A percentile compares a stretch with the other conserved stretches of the same genome.
Conservation (phyloP, 2,797 vertebrate genomes). For the Galago senegalensis region DNA sequence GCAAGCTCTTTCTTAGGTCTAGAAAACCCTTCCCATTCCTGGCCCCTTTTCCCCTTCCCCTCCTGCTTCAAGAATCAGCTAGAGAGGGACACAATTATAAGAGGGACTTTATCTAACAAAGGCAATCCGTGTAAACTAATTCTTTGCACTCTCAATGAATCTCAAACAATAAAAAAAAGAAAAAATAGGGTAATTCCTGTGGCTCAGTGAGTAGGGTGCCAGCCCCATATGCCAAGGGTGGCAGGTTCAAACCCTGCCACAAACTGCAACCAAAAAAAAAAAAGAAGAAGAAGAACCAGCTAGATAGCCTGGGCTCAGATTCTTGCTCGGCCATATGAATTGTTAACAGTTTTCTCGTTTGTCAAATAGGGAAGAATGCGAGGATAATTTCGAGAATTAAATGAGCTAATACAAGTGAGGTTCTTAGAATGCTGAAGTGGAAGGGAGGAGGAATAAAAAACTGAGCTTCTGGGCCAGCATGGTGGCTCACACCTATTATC, state of each 20-base stretch:
- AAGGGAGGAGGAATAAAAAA: neutral
- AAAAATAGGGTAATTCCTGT: no score
- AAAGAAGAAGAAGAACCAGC: neutral
- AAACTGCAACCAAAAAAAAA: no score
- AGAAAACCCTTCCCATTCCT: neutral
- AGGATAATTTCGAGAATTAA: slow-evolving; percentile 43
- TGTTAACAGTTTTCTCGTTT: slow-evolving; percentile 33
- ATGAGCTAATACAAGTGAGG: neutral
- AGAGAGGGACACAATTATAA: no score
- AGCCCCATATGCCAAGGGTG: no score
- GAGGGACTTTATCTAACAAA: no score
- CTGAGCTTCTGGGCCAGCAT: no score
- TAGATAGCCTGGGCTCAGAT: slow-evolving; percentile 13
- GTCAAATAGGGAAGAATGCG: neutral
- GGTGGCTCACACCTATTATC: no score
- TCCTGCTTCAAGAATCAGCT: neutral
- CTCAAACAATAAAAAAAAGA: no score
- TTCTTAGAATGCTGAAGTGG: neutral
- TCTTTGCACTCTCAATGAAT: no score
- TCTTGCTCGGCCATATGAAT: neutral
- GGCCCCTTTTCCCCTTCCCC: neutral
- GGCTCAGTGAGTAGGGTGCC: no score
- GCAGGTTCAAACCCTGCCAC: no score
- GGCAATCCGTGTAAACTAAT: no score
- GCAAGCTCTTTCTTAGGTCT: neutral